Base-by-base conservation (phyloP, 2,113 vertebrate genomes). In the Rallus limicola region DNA sequence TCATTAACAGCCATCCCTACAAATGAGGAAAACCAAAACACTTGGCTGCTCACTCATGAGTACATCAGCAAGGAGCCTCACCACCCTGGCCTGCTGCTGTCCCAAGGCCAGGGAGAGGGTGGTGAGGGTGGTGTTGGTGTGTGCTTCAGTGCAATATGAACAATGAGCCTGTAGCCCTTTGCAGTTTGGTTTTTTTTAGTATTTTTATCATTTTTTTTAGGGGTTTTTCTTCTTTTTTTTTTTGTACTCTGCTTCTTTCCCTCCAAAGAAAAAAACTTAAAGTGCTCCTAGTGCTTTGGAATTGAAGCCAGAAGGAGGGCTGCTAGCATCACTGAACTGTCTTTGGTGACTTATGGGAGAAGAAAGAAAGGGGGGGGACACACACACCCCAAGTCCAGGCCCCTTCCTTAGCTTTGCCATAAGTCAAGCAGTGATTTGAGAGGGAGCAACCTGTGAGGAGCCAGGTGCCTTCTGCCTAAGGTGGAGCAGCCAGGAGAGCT, bases 211-310 rank as follows among this genome's bases (percentile, higher is more conserved):
- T 31, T 46, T 46, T 46, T 46, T 46, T 46, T 46, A 46, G 44
- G 44, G 44, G 44, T 46, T 46, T 31, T 16, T 20, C 31, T n/a
- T 44, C 44, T 92, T 95, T 95, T 97, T 44, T 48, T 92, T 95
- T 95, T 97, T 97, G 95, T 93, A 93, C 86, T 95, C 93, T 95
- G 40, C 91, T 92, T 95, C 87, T 96, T 97, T 95, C 94, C 96
- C 96, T 93, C 68, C 48, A 59, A 93, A 96, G 92, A 97, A 52
- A 48, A 94, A 95, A 95, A 97, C 96, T 94, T 98, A 98, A 98
- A 98, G 98, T 98, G 98, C 98, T 97, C 96, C 95, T 72, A 98
- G 98, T 98, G 98, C 98, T 98, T 98, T 97, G 96, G 97, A 97
- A 97, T 96, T 95, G 91, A 97, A 98, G 96, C 95, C 95, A 96